Evolutionary conservation across 2,113 vertebrate species (phyloP).

Genomic region (Ciconia maguari): DNA sequence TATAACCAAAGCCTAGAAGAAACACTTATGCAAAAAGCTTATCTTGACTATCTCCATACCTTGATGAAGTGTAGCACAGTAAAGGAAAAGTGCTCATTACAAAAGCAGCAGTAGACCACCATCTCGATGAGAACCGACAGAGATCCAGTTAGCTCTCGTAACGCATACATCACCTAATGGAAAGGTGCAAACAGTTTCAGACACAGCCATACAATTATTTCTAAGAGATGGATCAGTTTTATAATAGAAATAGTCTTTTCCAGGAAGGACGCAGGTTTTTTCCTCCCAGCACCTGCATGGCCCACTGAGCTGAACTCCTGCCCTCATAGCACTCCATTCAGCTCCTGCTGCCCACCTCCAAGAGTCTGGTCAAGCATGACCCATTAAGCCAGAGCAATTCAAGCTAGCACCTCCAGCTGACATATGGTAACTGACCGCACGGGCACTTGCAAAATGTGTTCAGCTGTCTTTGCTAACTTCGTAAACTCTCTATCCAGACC

Average conservation of each 20-base stretch:
- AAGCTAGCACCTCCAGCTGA: neutral
- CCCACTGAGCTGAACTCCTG: neutral
- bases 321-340: neutral
- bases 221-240: neutral
- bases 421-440: neutral
- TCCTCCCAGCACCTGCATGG: neutral
- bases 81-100: constrained; percentile 93
- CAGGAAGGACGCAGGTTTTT: neutral
- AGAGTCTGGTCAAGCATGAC: neutral
- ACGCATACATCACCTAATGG: constrained; percentile 91
- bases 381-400: neutral
- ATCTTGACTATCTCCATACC: constrained; percentile 68
- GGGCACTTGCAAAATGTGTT: neutral
- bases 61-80: constrained; percentile 91
- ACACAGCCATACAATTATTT: neutral
- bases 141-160: constrained; percentile 91
- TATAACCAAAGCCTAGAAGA: neutral
- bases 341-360: neutral
- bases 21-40: neutral
- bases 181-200: neutral
- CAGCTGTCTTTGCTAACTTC: neutral
- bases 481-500: neutral
- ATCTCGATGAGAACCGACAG: constrained; percentile 90
- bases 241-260: neutral
- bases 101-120: constrained; percentile 94